These are phyloP conservation scores for Zaprionus bogoriensis DNA, from an alignment of 2,888 invertebrate genomes.

Conservation along the genomic window DNA sequence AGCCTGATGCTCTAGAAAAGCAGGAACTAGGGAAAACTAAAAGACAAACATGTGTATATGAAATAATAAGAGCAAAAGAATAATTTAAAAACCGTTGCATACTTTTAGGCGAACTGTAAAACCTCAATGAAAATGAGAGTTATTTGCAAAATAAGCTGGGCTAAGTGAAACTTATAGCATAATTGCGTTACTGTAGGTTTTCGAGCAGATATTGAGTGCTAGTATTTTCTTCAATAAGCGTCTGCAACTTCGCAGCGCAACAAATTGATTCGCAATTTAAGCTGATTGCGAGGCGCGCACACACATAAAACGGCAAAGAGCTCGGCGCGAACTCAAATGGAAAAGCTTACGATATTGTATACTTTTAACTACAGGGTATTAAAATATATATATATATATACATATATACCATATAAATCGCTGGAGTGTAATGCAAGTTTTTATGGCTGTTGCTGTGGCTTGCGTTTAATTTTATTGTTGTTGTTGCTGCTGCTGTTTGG, in stretches of 20 bases:
- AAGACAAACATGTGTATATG: background rate
- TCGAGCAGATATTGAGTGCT: no score
- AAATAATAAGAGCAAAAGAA: background rate
- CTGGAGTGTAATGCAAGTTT: slow-evolving; percentile 42
- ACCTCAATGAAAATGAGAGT: background rate
- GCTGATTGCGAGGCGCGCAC: no score
- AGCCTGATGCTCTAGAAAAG: slow-evolving; percentile 4
- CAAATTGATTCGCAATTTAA: background rate
- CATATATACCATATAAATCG: slow-evolving; percentile 30
- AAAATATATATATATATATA: no score
- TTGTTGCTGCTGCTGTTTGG: slow-evolving; percentile 15
- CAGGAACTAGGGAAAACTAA: background rate
- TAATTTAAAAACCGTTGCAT: background rate
- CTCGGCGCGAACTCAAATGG: background rate
- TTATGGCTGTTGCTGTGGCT: slow-evolving; percentile 37
- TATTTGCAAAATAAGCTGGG: background rate
- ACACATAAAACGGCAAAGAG: background rate
- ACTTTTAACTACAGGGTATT: slow-evolving; percentile 26
- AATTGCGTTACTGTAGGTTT: no score
- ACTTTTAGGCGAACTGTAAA: background rate
- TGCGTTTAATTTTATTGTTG: slow-evolving; percentile 27
- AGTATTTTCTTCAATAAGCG: background rate
- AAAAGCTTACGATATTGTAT: background rate
- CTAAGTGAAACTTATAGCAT: no score
- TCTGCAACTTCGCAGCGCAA: background rate